Evolutionary conservation across 2,113 vertebrate genomes (phyloP).

Genomic region (Monopterus albus): DNA sequence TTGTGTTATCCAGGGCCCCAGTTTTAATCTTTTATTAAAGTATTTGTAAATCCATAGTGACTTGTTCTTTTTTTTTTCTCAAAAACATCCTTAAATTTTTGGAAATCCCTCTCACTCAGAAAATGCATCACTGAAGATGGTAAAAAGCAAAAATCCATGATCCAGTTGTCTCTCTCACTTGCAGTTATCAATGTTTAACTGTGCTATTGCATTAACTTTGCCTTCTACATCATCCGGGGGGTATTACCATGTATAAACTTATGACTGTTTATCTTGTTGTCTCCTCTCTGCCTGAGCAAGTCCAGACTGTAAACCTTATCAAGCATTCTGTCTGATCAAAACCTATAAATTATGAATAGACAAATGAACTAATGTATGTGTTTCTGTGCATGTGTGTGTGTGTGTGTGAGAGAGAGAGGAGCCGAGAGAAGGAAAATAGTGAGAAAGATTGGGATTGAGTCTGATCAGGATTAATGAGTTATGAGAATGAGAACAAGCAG

Average conservation of each 20-base stretch:
- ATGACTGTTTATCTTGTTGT: conserved; percentile 69
- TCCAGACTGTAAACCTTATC: conserved; percentile 64
- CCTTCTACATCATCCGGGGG: conserved; percentile 45
- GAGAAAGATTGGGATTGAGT: conserved; percentile 45
- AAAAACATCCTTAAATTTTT: background rate
- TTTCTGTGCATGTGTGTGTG: conserved; percentile 22
- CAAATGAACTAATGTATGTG: conserved; percentile 56
- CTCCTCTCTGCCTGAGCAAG: conserved; percentile 49
- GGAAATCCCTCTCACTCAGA: conserved; percentile 2
- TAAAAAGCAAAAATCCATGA: background rate
- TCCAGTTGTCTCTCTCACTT: background rate
- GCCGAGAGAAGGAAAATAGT: background rate
- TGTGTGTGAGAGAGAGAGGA: background rate
- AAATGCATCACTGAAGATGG: background rate
- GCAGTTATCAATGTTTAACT: background rate
- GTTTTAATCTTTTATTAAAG: background rate
- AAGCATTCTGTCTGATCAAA: conserved; percentile 81
- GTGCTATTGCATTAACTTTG: conserved; percentile 42
- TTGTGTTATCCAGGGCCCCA: background rate
- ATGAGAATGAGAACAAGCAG: conserved; percentile 76
- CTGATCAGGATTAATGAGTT: conserved; percentile 75
- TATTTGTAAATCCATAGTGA: background rate
- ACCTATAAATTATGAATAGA: conserved; percentile 74
- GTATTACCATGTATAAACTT: conserved; percentile 62
- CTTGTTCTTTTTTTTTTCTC: too few species aligned